Conservation (phyloP, 2,888 invertebrate species). For the Pyrochroa serraticornis region DNA sequence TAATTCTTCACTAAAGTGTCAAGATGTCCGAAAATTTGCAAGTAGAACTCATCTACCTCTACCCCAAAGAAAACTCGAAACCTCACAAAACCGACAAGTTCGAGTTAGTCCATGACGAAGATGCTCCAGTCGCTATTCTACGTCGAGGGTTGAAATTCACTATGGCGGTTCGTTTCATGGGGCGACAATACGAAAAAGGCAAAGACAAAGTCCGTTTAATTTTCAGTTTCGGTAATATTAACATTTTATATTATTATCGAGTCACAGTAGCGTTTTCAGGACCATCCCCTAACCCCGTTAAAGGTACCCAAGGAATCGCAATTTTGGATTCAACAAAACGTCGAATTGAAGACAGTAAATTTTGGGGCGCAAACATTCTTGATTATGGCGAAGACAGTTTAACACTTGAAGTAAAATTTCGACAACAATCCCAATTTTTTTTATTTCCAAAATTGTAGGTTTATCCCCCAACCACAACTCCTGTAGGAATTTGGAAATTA, state of each 20-base stretch:
- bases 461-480: slow-evolving; percentile 67
- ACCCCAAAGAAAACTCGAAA: slow-evolving; percentile 71
- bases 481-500: slow-evolving; percentile 73
- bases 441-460: slow-evolving; percentile 58
- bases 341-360: slow-evolving; percentile 40
- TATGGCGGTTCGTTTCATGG: slow-evolving; percentile 67
- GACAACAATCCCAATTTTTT: background rate
- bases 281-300: slow-evolving; percentile 61
- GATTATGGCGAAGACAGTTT: slow-evolving; percentile 50
- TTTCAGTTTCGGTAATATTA: slow-evolving; percentile 68
- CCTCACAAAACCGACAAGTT: slow-evolving; percentile 73
- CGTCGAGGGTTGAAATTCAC: slow-evolving; percentile 77
- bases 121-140: slow-evolving; percentile 67
- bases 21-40: slow-evolving; percentile 58
- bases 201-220: slow-evolving; percentile 70
- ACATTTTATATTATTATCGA: slow-evolving; percentile 7
- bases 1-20: background rate
- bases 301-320: slow-evolving; percentile 63
- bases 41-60: slow-evolving; percentile 68
- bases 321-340: slow-evolving; percentile 40
- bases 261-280: slow-evolving; percentile 42
- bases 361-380: slow-evolving; percentile 53
- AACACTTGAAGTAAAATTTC: slow-evolving; percentile 53
- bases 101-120: slow-evolving; percentile 70
- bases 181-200: slow-evolving; percentile 65